Percentiles rank a stretch among this genome's conserved stretches.
Evolutionary conservation across 2,797 vertebrate species (phyloP).

Genomic region (Cephalopachus bancanus): DNA sequence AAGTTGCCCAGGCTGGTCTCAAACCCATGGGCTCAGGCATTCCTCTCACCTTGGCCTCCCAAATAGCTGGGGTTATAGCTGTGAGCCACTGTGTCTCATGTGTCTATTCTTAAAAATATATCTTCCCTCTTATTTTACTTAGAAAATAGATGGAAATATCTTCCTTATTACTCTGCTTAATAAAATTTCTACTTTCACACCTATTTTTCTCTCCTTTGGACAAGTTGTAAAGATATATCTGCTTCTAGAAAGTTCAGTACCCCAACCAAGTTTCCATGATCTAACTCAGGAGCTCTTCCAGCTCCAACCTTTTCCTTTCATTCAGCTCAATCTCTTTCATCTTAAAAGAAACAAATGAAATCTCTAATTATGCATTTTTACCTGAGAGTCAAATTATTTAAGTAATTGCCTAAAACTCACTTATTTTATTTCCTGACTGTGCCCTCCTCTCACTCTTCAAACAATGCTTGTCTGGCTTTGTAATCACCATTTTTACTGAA

Average conservation of each 20-base stretch:
- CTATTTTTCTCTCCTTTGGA: not conserved
- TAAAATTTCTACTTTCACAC: not conserved
- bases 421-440: not conserved
- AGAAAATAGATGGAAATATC: not conserved
- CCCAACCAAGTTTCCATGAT: not conserved
- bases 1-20: too few relatives aligned
- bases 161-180: not conserved
- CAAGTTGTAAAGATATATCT: not conserved
- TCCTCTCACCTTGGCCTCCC: too few relatives aligned
- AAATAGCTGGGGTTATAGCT: too few relatives aligned
- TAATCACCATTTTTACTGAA: not conserved
- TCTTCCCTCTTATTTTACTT: not conserved
- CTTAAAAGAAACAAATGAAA: not conserved
- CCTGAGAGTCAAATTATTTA: not conserved
- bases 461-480: not conserved
- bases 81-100: not conserved
- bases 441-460: not conserved
- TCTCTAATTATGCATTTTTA: not conserved
- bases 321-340: not conserved
- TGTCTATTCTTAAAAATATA: not conserved
- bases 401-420: not conserved
- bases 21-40: too few relatives aligned
- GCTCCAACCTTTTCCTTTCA: not conserved
- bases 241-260: not conserved
- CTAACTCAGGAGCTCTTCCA: not conserved